Evolutionary conservation across 2,113 vertebrate species (phyloP).

Genomic region (Percopsis transmontana): DNA sequence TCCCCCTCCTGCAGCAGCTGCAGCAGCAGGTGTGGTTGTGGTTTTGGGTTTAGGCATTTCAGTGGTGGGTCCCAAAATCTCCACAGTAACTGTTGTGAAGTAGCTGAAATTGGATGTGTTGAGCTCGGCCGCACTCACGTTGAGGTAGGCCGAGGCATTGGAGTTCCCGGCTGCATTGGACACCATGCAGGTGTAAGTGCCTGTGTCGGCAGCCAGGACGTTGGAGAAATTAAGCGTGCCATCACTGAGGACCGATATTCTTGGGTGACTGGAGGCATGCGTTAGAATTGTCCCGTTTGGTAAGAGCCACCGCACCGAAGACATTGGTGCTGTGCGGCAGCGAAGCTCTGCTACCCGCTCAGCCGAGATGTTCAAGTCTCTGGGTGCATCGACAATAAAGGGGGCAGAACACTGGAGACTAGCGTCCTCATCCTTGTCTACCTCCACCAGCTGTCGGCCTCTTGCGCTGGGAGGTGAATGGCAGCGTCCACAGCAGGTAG

Average conservation of each 20-base stretch:
- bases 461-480: conserved; percentile 90
- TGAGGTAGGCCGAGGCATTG: conserved; percentile 97
- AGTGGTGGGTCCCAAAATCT: conserved; percentile 87
- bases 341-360: conserved; percentile 91
- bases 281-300: conserved; percentile 94
- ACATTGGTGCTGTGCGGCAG: conserved; percentile 92
- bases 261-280: conserved; percentile 89
- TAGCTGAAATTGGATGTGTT: conserved; percentile 98
- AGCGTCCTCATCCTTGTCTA: conserved; percentile 88
- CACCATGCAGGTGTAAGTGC: conserved; percentile 97
- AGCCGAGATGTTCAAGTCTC: conserved; percentile 94
- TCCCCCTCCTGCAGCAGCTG: conserved; percentile 56
- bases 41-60: conserved; percentile 89
- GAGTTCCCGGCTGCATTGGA: conserved; percentile 96
- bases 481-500: conserved; percentile 96
- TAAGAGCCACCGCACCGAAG: conserved; percentile 92
- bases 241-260: conserved; percentile 91
- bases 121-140: conserved; percentile 94
- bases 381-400: conserved; percentile 92
- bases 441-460: conserved; percentile 92
- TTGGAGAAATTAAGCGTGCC: conserved; percentile 97
- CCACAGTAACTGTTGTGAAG: conserved; percentile 96
- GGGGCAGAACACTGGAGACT: conserved; percentile 93
- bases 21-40: conserved; percentile 75
- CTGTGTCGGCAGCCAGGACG: conserved; percentile 88